phyloP scores from a whole-genome alignment of 2,888 invertebrate species.

The Glomeris marginata region DNA sequence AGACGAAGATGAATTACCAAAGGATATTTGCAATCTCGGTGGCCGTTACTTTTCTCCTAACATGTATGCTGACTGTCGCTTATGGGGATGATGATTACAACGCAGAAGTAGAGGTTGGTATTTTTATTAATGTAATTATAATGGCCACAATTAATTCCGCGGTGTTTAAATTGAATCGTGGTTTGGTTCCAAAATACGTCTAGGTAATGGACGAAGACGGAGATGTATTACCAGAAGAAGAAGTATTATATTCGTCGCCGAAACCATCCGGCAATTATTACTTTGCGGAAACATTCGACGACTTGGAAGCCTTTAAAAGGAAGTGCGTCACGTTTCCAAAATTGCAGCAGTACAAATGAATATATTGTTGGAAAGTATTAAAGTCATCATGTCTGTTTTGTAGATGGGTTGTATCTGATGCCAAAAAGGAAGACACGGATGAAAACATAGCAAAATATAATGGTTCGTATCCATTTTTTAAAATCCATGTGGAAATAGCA shows the following conservation, averaged over 20 bases:
- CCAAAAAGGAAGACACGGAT: conserved; percentile 72
- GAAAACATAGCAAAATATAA: conserved; percentile 90
- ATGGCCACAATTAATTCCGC: too few species aligned
- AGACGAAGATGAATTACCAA: too few species aligned
- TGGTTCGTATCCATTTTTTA: too few species aligned
- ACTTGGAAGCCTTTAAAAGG: conserved; percentile 50
- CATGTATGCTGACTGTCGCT: background rate
- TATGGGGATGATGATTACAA: background rate
- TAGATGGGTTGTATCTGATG: conserved; percentile 71
- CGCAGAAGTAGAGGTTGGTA: background rate
- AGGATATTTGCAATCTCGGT: too few species aligned
- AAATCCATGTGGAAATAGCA: too few species aligned
- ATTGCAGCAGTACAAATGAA: background rate
- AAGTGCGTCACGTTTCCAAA: conserved; percentile 21
- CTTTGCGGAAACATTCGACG: conserved; percentile 77
- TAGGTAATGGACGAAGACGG: conserved; percentile 2
- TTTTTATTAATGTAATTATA: too few species aligned
- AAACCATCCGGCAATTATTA: conserved; percentile 45
- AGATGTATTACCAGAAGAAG: conserved; percentile 23
- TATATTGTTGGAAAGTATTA: background rate
- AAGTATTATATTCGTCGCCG: conserved; percentile 55
- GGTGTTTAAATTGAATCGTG: too few species aligned
- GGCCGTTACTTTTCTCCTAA: too few species aligned
- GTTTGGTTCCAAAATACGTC: background rate
- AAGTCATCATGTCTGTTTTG: conserved; percentile 11